Evolutionary conservation across 2,888 invertebrate genomes (phyloP), one percentile per base, ranked within the genome.

Genomic region (Xanthia icteritia): DNA sequence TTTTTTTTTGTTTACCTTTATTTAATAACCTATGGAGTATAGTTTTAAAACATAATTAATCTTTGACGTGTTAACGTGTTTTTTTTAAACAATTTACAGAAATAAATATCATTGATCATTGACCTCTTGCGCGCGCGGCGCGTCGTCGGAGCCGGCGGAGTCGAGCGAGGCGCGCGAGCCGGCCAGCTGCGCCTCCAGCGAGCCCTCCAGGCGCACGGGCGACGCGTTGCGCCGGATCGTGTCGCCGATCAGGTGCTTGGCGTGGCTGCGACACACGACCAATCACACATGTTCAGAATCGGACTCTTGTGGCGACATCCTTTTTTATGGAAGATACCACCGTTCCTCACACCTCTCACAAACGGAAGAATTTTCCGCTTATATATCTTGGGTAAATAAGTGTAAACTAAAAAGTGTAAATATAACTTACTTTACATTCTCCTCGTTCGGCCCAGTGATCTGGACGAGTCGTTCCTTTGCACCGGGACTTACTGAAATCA

Each of bases 191-290:
- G 73, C 97, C 73, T 94, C 94, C 83, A 93, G 91, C 78, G 97
- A 97, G 84, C 97, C 97, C 90, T 98, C 96, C 70, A 96, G 94
- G 89, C 98, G 97, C 89, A 99, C 98, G 73, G 99, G 99, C 71
- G 99, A 99, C 88, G 99, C 99, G 97, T 99, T 99, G 92, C 99
- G 98, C 86, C 99, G 97, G 91, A 99, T 99, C 85, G 99, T 99
- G 93, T 99, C 99, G 93, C 99, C 99, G 92, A 99, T 99, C 93
- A 99, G 97, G 94, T 98, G 98, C 94, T 99, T 99, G 63, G 99
- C 99, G 94, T 98, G 98, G 92, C 99, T 99, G 90, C 42, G 56
- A 27, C 36, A 56, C 71, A 31, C 17, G 11, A 17, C 36, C 11
- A 36, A 51, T n/a, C 36, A 54, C 48, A 36, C 9, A n/a, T 51